Evolutionary conservation across 2,888 invertebrate species (phyloP).

Genomic region (Lasioglossum oenotherae): DNA sequence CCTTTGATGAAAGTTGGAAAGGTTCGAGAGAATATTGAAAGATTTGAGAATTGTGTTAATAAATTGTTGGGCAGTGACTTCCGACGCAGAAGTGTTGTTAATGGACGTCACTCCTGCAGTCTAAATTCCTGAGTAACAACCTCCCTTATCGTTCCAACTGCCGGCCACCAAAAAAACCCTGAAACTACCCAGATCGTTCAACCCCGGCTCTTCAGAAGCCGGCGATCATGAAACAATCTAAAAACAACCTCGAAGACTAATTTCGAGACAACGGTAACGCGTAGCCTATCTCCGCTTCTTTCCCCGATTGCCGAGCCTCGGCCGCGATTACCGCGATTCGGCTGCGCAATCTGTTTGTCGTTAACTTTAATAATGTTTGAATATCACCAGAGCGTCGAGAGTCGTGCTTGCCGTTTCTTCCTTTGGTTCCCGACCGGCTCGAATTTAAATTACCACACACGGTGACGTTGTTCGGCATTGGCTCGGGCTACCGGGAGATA

Average conservation of each 20-base stretch:
- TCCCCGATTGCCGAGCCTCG: neutral
- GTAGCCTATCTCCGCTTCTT: neutral
- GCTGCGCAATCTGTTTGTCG: slow-evolving; percentile 35
- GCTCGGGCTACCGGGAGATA: slow-evolving; percentile 20
- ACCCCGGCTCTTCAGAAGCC: neutral
- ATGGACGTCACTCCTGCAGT: neutral
- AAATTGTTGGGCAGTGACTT: neutral
- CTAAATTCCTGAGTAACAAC: too few relatives aligned
- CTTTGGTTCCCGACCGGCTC: slow-evolving; percentile 22
- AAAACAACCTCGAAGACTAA: neutral
- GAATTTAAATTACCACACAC: slow-evolving; percentile 49
- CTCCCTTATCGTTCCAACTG: neutral
- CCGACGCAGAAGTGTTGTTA: neutral
- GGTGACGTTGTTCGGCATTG: neutral
- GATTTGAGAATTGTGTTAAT: neutral
- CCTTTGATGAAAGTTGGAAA: too few relatives aligned
- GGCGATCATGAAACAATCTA: neutral
- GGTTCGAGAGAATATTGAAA: too few relatives aligned
- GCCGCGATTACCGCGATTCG: slow-evolving; percentile 25
- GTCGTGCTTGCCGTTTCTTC: slow-evolving; percentile 18
- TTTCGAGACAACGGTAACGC: slow-evolving; percentile 7
- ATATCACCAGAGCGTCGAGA: neutral
- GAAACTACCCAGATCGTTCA: neutral
- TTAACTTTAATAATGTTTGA: slow-evolving; percentile 44
- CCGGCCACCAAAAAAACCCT: neutral